Conservation (phyloP, 2,888 invertebrate species). For the Sipha maydis region DNA sequence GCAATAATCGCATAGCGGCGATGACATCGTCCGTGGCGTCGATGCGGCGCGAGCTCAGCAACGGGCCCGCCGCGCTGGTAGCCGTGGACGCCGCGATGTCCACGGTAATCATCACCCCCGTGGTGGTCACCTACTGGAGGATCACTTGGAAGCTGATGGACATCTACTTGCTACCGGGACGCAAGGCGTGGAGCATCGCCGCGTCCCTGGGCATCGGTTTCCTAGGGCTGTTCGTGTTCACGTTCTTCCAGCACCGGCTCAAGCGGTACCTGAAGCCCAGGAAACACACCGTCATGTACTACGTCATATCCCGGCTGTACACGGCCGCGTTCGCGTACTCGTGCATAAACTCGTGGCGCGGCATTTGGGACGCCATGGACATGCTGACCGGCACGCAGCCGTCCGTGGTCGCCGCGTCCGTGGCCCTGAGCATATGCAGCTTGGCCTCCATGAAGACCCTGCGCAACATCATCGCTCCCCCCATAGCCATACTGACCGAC, state of each 20-base stretch:
- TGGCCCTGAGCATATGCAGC: conserved; percentile 76
- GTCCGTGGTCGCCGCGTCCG: conserved; percentile 73
- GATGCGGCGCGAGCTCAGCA: conserved; percentile 29
- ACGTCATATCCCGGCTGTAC: conserved; percentile 78
- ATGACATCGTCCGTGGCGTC: conserved; percentile 31
- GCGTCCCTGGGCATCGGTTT: conserved; percentile 78
- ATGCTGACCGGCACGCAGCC: conserved; percentile 73
- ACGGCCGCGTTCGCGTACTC: conserved; percentile 81
- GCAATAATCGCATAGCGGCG: background rate
- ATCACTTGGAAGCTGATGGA: conserved; percentile 86
- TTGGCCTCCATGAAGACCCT: conserved; percentile 77
- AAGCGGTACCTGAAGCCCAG: conserved; percentile 75
- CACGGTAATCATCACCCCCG: conserved; percentile 79
- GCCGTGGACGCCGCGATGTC: conserved; percentile 79
- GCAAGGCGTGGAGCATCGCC: conserved; percentile 73
- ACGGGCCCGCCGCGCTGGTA: conserved; percentile 69
- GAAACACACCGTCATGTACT: conserved; percentile 74
- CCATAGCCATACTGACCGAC: conserved; percentile 82
- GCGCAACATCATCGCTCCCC: conserved; percentile 84
- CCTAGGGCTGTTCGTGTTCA: conserved; percentile 77
- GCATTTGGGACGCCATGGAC: conserved; percentile 83
- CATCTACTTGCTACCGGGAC: conserved; percentile 75
- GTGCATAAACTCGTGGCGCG: conserved; percentile 89
- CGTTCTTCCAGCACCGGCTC: conserved; percentile 75
- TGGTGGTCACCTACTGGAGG: conserved; percentile 87